Evolutionary conservation across 2,888 invertebrate genomes (phyloP).

Genomic region (Eudasyphora cyanicolor): DNA sequence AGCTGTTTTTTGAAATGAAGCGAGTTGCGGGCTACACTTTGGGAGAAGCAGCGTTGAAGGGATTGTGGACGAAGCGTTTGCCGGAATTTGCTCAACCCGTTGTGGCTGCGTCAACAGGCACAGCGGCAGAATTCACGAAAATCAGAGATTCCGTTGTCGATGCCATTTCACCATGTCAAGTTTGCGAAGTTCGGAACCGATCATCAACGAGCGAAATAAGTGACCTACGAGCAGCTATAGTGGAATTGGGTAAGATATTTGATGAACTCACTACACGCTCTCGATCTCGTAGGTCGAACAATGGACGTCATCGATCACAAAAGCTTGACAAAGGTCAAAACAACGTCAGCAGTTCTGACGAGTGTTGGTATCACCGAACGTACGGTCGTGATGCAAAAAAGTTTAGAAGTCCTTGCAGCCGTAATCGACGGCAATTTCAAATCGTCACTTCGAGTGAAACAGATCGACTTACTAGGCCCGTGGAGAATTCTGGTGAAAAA

Average conservation of each 20-base stretch:
- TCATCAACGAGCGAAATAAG: not conserved
- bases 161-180: not conserved
- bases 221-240: too few relatives aligned
- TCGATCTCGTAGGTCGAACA: constrained; percentile 8
- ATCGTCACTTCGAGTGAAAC: not conserved
- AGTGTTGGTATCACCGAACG: constrained; percentile 22
- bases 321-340: not conserved
- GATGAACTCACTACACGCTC: constrained; percentile 32
- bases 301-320: too few relatives aligned
- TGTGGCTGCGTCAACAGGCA: constrained; percentile 37
- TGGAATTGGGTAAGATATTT: constrained; percentile 48
- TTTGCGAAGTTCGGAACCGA: not conserved
- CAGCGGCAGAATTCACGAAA: too few relatives aligned
- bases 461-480: constrained; percentile 15
- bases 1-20: constrained; percentile 40
- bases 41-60: constrained; percentile 40
- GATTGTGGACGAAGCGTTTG: constrained; percentile 34
- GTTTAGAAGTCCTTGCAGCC: not conserved
- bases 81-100: constrained; percentile 42
- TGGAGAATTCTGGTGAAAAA: constrained; percentile 12
- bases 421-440: not conserved
- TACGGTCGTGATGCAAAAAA: constrained; percentile 2
- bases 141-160: constrained; percentile 15
- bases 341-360: not conserved
- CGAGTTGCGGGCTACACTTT: constrained; percentile 1